Evolutionary conservation across 2,888 invertebrate genomes (phyloP).

Genomic region (Athalia rosae): DNA sequence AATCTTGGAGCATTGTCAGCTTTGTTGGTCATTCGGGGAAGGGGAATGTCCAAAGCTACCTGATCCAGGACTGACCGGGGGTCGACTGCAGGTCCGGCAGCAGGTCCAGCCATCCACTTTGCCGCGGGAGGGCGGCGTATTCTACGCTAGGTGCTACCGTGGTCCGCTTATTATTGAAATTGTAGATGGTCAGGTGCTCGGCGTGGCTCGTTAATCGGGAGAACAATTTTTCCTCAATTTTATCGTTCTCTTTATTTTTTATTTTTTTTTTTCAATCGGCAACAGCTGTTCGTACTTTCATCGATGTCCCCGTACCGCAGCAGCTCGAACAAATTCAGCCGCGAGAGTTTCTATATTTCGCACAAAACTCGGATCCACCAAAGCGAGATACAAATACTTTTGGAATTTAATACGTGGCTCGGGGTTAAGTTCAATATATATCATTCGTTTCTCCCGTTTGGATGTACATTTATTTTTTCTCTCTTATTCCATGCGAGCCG

Average conservation of each 20-base stretch:
- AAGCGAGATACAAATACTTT: background rate
- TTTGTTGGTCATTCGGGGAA: slow-evolving; percentile 65
- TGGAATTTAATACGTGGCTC: background rate
- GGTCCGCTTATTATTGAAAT: slow-evolving; percentile 1
- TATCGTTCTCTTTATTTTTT: background rate
- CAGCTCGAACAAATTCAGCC: no score
- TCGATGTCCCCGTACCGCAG: no score
- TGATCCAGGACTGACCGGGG: slow-evolving; percentile 34
- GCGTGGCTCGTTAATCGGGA: background rate
- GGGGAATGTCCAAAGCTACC: slow-evolving; percentile 33
- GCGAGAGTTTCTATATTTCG: no score
- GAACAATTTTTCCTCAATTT: background rate
- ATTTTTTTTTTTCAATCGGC: background rate
- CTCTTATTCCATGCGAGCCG: no score
- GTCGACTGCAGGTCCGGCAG: slow-evolving; percentile 8
- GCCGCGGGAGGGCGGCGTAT: background rate
- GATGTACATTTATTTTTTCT: no score
- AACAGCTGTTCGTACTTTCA: slow-evolving; percentile 2
- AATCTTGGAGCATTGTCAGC: slow-evolving; percentile 71
- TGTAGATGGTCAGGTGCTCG: background rate
- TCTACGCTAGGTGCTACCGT: no score
- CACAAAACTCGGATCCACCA: no score
- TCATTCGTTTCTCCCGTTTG: no score
- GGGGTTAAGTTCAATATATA: no score
- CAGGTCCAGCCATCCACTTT: slow-evolving; percentile 7